phyloP scores from a whole-genome alignment of 2,888 invertebrate species.

The Panzeria rudis region DNA sequence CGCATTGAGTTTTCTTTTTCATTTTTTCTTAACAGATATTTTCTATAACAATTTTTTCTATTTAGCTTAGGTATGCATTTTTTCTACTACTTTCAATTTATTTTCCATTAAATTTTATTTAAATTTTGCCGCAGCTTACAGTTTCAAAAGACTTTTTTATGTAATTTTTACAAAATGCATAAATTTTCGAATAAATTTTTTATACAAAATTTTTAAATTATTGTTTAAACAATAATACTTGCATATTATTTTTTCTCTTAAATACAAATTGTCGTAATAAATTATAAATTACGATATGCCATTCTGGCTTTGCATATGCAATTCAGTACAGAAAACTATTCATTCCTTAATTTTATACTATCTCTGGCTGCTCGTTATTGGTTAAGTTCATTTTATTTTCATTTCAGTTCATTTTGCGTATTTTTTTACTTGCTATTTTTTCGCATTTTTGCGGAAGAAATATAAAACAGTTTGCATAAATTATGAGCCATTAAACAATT shows the following conservation, averaged over 20 bases:
- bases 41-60: too few species aligned
- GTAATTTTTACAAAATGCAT: not conserved
- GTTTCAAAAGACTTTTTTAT: not conserved
- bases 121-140: not conserved
- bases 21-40: too few species aligned
- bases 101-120: not conserved
- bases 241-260: not conserved
- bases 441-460: slow-evolving; percentile 15
- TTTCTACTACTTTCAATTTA: too few species aligned
- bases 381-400: slow-evolving; percentile 22
- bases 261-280: slow-evolving; percentile 41
- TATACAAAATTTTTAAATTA: not conserved
- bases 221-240: not conserved
- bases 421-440: not conserved
- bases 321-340: not conserved
- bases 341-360: not conserved
- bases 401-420: slow-evolving; percentile 3
- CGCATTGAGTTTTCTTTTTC: too few species aligned
- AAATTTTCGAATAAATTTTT: not conserved
- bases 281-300: slow-evolving; percentile 30
- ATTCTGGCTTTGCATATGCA: slow-evolving; percentile 11
- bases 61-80: too few species aligned
- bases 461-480: slow-evolving; percentile 64
- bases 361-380: slow-evolving; percentile 27
- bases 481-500: slow-evolving; percentile 67